Evolutionary conservation across 2,797 vertebrate genomes (phyloP).

Genomic region (Helostoma temminkii): DNA sequence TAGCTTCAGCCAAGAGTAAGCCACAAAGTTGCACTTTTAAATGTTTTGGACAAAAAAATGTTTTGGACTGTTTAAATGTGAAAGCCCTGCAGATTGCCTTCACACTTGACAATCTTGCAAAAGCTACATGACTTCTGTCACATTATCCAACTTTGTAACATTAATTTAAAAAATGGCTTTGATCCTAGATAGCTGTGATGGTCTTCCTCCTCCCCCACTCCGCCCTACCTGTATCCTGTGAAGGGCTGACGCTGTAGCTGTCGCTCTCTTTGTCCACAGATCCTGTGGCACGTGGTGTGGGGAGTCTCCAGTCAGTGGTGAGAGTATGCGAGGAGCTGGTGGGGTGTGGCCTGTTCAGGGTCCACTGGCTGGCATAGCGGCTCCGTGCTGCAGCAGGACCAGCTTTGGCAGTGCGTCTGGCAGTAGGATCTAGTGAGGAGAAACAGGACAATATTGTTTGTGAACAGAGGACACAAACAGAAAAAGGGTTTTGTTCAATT

Average conservation of each 20-base stretch:
- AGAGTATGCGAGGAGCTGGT: constrained; percentile 97
- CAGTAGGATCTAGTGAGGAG: constrained; percentile 90
- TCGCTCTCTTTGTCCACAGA: constrained; percentile 99
- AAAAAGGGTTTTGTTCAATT: no score
- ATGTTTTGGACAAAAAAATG: constrained; percentile 34
- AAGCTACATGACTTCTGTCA: constrained; percentile 31
- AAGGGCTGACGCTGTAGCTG: constrained; percentile 99
- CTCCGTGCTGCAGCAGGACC: constrained; percentile 93
- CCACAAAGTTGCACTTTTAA: constrained; percentile 22
- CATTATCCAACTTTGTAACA: constrained; percentile 7
- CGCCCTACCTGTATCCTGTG: constrained; percentile 94
- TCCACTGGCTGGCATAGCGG: constrained; percentile 99
- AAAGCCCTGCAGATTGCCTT: not conserved
- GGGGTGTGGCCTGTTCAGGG: constrained; percentile 97
- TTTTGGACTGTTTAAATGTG: no score
- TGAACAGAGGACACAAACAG: not conserved
- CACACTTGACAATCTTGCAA: constrained; percentile 14
- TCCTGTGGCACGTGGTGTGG: constrained; percentile 92
- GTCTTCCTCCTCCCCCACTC: not conserved
- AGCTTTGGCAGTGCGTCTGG: constrained; percentile 95
- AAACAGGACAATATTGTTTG: not conserved
- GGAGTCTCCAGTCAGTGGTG: constrained; percentile 98
- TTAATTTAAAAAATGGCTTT: not conserved
- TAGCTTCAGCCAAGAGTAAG: constrained; percentile 6
- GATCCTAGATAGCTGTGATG: not conserved